Evolutionary conservation across 2,888 invertebrate genomes (phyloP).

Genomic region (Cataglyphis cursor): DNA sequence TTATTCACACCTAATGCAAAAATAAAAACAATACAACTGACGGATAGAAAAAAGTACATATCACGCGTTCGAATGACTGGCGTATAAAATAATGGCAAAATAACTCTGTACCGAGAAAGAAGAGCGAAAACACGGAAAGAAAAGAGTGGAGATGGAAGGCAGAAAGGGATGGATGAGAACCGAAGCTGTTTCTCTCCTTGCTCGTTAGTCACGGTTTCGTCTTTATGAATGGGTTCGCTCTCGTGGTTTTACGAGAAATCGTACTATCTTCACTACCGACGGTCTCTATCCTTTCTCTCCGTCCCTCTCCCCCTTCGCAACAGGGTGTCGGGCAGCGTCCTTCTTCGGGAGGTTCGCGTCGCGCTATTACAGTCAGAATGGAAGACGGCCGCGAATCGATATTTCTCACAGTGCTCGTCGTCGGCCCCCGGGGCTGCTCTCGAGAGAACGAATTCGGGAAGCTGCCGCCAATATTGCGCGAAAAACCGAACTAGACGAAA

Average conservation of each 20-base stretch:
- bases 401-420: slow-evolving; percentile 70
- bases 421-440: slow-evolving; percentile 57
- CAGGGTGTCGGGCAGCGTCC: slow-evolving; percentile 72
- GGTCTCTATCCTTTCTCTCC: slow-evolving; percentile 72
- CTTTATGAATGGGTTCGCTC: slow-evolving; percentile 84
- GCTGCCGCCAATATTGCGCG: slow-evolving; percentile 5
- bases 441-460: slow-evolving; percentile 57
- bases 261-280: slow-evolving; percentile 79
- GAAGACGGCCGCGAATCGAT: slow-evolving; percentile 78
- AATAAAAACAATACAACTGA: background rate
- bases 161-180: slow-evolving; percentile 53
- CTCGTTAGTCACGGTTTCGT: slow-evolving; percentile 83
- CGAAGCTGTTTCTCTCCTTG: slow-evolving; percentile 79
- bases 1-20: background rate
- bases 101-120: slow-evolving; percentile 45
- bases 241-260: slow-evolving; percentile 80
- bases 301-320: slow-evolving; percentile 66
- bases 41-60: slow-evolving; percentile 3
- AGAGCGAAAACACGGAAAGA: slow-evolving; percentile 34
- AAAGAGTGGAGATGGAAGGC: slow-evolving; percentile 33
- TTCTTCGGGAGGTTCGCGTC: slow-evolving; percentile 63
- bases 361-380: slow-evolving; percentile 72
- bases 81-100: slow-evolving; percentile 23
- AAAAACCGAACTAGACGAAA: background rate
- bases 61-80: background rate